Percentiles rank a stretch among this genome's conserved stretches.
Evolutionary conservation across 2,888 invertebrate genomes (phyloP).

Genomic region (Tricholauxania praeusta): DNA sequence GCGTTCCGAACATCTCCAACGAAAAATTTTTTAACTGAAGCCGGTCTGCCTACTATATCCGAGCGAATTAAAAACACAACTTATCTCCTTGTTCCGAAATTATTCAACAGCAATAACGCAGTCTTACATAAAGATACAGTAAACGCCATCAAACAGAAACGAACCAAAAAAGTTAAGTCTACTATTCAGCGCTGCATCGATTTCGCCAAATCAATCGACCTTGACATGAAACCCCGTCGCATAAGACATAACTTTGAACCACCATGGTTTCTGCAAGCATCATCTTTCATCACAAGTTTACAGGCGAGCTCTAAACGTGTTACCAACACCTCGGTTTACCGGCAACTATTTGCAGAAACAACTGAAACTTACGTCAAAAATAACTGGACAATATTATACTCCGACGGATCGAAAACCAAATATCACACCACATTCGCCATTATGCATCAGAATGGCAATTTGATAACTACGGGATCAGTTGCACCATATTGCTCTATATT

Average conservation of each 20-base stretch:
- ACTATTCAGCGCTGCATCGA: background rate
- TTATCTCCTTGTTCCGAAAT: background rate
- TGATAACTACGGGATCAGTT: background rate
- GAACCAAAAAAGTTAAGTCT: background rate
- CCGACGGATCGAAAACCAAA: background rate
- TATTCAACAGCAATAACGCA: slow-evolving; percentile 1
- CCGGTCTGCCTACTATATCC: background rate
- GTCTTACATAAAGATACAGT: slow-evolving; percentile 7
- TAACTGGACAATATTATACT: background rate
- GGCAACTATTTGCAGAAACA: slow-evolving; percentile 10
- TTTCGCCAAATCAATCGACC: background rate
- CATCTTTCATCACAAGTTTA: background rate
- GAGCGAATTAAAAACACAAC: background rate
- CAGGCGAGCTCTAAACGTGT: background rate
- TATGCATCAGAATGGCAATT: background rate
- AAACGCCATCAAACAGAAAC: background rate
- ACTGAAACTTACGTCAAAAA: background rate
- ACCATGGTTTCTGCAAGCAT: background rate
- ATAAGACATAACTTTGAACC: slow-evolving; percentile 8
- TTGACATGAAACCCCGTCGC: slow-evolving; percentile 7
- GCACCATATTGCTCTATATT: background rate
- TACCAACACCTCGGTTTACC: background rate
- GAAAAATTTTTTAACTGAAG: background rate
- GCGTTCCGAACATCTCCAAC: background rate
- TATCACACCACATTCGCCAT: slow-evolving; percentile 4